Evolutionary conservation across 2,888 invertebrate species (phyloP).

Genomic region (Drosophila yooni): DNA sequence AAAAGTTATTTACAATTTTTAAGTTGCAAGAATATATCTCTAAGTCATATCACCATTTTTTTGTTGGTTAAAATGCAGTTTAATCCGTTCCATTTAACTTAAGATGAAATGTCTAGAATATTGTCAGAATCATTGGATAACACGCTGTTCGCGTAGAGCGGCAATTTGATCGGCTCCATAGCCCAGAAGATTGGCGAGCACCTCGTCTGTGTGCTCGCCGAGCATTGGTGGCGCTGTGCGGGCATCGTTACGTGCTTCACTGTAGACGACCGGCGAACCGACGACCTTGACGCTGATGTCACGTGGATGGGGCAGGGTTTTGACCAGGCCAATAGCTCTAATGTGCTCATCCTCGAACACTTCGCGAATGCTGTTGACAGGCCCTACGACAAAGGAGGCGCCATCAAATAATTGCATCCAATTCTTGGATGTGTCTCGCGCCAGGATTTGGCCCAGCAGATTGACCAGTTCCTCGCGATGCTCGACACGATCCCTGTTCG

Average conservation of each 20-base stretch:
- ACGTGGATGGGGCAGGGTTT: conserved; percentile 89
- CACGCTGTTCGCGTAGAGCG: conserved; percentile 66
- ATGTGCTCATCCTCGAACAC: conserved; percentile 96
- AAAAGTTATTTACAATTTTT: no score
- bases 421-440: conserved; percentile 89
- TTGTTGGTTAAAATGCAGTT: background rate
- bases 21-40: background rate
- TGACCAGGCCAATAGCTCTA: conserved; percentile 89
- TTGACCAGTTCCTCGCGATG: conserved; percentile 90
- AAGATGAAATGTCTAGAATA: background rate
- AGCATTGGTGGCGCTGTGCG: conserved; percentile 92
- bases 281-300: conserved; percentile 91
- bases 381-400: conserved; percentile 94
- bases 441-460: conserved; percentile 87
- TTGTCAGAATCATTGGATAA: conserved; percentile 76
- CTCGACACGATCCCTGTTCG: conserved; percentile 91
- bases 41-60: background rate
- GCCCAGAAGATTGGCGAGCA: conserved; percentile 89
- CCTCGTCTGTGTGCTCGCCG: conserved; percentile 94
- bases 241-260: conserved; percentile 89
- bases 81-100: background rate
- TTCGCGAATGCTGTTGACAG: conserved; percentile 93
- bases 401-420: conserved; percentile 91
- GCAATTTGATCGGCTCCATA: conserved; percentile 88
- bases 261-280: conserved; percentile 94